Evolutionary conservation across 1,140 invertebrate species (phyloP).

Genomic region (Drosophila ambigua): DNA sequence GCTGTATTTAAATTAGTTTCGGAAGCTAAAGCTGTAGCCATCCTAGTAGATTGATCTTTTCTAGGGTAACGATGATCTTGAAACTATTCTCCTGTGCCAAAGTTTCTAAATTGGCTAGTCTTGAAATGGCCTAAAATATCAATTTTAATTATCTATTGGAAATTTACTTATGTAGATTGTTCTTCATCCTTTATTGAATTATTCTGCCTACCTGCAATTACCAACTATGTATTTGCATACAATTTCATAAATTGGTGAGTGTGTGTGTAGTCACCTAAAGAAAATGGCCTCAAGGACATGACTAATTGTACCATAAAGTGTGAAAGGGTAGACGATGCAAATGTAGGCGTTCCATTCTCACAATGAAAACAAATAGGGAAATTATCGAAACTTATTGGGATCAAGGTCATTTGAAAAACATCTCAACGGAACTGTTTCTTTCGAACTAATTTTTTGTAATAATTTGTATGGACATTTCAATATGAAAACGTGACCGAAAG

Average conservation of each 20-base stretch:
- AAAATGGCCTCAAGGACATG: slow-evolving; percentile 51
- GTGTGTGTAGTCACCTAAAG: neutral
- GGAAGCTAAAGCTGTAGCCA: too few relatives aligned
- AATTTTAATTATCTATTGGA: too few relatives aligned
- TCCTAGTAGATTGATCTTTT: too few relatives aligned
- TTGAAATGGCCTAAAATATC: too few relatives aligned
- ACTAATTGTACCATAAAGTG: slow-evolving; percentile 14
- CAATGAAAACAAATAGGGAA: slow-evolving; percentile 26
- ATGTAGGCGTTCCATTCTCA: slow-evolving; percentile 29
- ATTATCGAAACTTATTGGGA: slow-evolving; percentile 42
- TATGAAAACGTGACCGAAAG: too few relatives aligned
- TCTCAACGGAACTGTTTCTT: neutral
- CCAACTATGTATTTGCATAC: slow-evolving; percentile 17
- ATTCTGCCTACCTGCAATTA: too few relatives aligned
- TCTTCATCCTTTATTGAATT: slow-evolving; percentile 1
- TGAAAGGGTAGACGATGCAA: slow-evolving; percentile 48
- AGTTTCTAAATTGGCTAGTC: too few relatives aligned
- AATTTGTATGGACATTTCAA: too few relatives aligned
- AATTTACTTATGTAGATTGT: neutral
- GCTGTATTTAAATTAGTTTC: too few relatives aligned
- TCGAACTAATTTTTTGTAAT: too few relatives aligned
- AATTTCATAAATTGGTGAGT: neutral
- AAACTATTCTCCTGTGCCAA: too few relatives aligned
- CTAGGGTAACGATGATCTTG: too few relatives aligned
- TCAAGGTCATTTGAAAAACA: slow-evolving; percentile 50